Conservation (phyloP, 2,797 vertebrate genomes). For the Chelon auratus region DNA sequence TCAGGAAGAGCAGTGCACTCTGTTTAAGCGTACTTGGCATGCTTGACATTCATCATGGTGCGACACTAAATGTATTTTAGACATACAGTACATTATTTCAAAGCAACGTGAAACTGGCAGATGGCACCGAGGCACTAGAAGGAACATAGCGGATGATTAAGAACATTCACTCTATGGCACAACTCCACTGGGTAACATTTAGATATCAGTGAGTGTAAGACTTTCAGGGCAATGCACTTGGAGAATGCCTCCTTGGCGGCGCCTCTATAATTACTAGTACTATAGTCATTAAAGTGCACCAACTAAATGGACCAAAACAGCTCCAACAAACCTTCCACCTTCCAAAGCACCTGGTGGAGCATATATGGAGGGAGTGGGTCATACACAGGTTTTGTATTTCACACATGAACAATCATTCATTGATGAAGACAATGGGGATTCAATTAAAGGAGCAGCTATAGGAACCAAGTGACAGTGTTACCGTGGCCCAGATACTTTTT, state of each 20-base stretch:
- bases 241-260: slow-evolving; percentile 63
- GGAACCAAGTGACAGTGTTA: slow-evolving; percentile 20
- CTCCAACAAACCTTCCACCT: slow-evolving; percentile 50
- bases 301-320: slow-evolving; percentile 65
- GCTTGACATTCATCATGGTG: slow-evolving; percentile 22
- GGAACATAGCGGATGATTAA: slow-evolving; percentile 47
- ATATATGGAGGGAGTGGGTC: neutral
- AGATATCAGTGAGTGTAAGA: slow-evolving; percentile 51
- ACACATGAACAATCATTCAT: slow-evolving; percentile 15
- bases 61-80: slow-evolving; percentile 20
- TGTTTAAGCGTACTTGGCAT: slow-evolving; percentile 22
- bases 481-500: slow-evolving; percentile 17
- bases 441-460: neutral
- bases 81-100: slow-evolving; percentile 31
- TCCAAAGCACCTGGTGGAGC: slow-evolving; percentile 16
- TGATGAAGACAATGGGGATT: neutral
- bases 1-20: neutral
- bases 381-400: slow-evolving; percentile 14
- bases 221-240: slow-evolving; percentile 64
- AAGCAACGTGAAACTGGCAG: slow-evolving; percentile 43
- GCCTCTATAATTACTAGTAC: slow-evolving; percentile 68
- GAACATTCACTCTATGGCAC: slow-evolving; percentile 52
- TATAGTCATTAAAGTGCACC: slow-evolving; percentile 68
- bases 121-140: slow-evolving; percentile 46
- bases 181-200: slow-evolving; percentile 60